These are phyloP conservation scores for Microcebus lehilahytsara DNA, from an alignment of 2,113 vertebrate species.

Conservation along the genomic window DNA sequence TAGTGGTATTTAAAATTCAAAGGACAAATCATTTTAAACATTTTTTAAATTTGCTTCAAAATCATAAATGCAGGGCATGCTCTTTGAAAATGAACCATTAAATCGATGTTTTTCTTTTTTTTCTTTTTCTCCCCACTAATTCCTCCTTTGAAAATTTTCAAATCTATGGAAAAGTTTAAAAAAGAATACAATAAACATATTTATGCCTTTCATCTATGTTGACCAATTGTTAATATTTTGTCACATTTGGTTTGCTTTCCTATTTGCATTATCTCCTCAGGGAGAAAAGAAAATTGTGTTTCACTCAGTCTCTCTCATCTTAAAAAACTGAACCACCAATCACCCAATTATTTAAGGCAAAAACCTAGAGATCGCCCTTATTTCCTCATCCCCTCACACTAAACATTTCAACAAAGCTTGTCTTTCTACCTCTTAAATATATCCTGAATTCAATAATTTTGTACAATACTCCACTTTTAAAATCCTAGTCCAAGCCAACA, in stretches of 20 bases:
- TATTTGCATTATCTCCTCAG: not conserved
- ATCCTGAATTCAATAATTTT: not conserved
- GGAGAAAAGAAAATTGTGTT: not conserved
- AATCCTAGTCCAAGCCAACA: not conserved
- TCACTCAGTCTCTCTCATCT: not conserved
- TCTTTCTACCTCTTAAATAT: not conserved
- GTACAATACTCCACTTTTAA: not conserved
- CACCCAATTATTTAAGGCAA: not conserved
- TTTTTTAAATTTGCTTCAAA: constrained; percentile 11
- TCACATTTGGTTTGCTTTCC: not conserved
- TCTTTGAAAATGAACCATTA: constrained; percentile 1
- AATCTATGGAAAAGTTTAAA: constrained; percentile 4
- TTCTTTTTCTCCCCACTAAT: not conserved
- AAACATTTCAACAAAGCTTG: not conserved
- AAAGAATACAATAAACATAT: not conserved
- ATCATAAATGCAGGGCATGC: not conserved
- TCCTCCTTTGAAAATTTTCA: not conserved
- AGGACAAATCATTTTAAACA: constrained; percentile 25
- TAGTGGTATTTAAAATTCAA: not conserved
- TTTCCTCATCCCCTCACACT: not conserved
- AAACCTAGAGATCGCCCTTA: not conserved
- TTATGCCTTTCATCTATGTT: not conserved
- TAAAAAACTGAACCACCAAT: not conserved
- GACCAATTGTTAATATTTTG: not conserved
- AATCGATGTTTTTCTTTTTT: not conserved